These are phyloP conservation scores for Spatula clypeata DNA, from an alignment of 2,797 vertebrate species.

Conservation along the genomic window DNA sequence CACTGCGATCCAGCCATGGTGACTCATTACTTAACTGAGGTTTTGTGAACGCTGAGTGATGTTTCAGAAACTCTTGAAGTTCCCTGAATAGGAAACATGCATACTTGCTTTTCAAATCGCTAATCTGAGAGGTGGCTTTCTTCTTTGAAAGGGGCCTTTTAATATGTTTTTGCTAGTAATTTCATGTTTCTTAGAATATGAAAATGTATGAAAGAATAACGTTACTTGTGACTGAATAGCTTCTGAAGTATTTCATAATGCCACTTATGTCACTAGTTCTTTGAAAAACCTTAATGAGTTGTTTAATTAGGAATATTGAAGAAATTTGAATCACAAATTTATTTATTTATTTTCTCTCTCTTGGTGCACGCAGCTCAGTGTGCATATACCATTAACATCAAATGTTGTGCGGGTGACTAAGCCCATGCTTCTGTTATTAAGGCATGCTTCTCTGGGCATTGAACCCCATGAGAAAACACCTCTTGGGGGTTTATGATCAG, in stretches of 20 bases:
- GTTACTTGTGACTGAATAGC: conserved; percentile 42
- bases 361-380: background rate
- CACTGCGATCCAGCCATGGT: background rate
- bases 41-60: conserved; percentile 44
- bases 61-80: conserved; percentile 61
- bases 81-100: conserved; percentile 42
- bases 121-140: conserved; percentile 54
- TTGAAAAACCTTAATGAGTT: conserved; percentile 51
- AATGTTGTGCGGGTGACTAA: background rate
- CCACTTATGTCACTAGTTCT: conserved; percentile 24
- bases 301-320: conserved; percentile 50
- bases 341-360: background rate
- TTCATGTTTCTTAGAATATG: conserved; percentile 44
- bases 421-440: background rate
- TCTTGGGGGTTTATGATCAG: background rate
- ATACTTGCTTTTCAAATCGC: conserved; percentile 49
- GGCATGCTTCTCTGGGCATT: background rate
- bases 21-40: conserved; percentile 12
- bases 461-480: background rate
- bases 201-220: conserved; percentile 55
- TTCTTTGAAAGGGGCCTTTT: conserved; percentile 45
- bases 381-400: background rate
- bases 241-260: conserved; percentile 62
- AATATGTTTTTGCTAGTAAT: conserved; percentile 39
- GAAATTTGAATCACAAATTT: background rate